A percentile compares a stretch with the other conserved stretches of the same genome.
Evolutionary conservation across 2,888 invertebrate genomes (phyloP).

Genomic region (Pristionchus fissidentatus): DNA sequence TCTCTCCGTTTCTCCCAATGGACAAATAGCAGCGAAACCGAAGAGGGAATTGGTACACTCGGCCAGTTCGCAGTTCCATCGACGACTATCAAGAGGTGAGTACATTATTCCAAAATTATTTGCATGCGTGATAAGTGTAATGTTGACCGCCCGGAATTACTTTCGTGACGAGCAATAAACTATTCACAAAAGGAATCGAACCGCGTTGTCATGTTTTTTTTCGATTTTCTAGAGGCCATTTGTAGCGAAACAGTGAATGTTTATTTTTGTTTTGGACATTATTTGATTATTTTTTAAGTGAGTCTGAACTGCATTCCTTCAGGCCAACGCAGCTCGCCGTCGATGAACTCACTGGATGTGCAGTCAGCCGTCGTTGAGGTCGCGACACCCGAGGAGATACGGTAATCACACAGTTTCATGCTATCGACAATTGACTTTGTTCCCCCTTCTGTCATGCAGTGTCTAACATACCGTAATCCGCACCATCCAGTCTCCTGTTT

Average conservation of each 20-base stretch:
- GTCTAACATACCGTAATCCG: constrained; percentile 47
- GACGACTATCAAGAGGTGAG: constrained; percentile 5
- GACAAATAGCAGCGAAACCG: background rate
- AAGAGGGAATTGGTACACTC: constrained; percentile 48
- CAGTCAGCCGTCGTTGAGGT: constrained; percentile 62
- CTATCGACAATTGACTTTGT: background rate
- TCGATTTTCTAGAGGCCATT: no score
- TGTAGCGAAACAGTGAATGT: no score
- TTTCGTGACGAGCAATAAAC: no score
- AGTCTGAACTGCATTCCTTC: background rate
- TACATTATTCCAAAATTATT: background rate
- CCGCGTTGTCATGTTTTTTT: no score
- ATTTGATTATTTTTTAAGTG: background rate
- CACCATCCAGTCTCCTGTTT: background rate
- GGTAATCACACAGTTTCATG: constrained; percentile 52
- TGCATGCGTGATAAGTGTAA: no score
- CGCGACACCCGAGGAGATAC: constrained; percentile 69
- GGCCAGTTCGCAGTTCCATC: constrained; percentile 33
- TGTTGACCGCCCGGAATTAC: no score
- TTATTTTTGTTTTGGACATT: background rate
- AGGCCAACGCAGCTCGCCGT: constrained; percentile 32
- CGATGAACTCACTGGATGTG: constrained; percentile 52
- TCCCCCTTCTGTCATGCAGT: background rate
- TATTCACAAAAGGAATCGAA: no score
- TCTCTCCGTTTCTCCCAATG: background rate